Evolutionary conservation across 92 coral and sea anemone genomes (phyloP), one percentile per base, ranked within the genome.

Genomic region (Micromussa lordhowensis): DNA sequence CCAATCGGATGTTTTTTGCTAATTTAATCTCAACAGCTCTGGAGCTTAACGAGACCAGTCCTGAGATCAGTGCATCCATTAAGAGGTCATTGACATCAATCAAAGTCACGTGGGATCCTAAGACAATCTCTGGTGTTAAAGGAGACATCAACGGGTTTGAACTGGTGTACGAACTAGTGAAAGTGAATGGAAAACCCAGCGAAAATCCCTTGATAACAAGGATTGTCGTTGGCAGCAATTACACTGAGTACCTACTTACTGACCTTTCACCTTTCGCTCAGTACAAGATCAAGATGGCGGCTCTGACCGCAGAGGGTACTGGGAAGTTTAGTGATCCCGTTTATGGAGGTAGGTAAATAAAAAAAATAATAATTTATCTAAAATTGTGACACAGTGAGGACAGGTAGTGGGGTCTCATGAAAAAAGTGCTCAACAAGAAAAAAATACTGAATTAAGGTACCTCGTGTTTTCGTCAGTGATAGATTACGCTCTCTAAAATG

Each of bases 61-160:
- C 75, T 26, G 66, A 49, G 74, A 51, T 86, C 66, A 86, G 77
- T 48, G 89, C 89, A 48, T 86, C 89, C 55, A 86, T 64, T n/a
- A 77, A n/a, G 35, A 86, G 11, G 51, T 75, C 89, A 4, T 3
- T 51, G 13, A 34, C 89, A 66, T 63, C 83, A 30, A 86, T 86
- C 19, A 26, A 63, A 38, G 83, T 86, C 29, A 29, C 17, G 36
- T 86, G 89, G 89, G 89, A 64, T 64, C 75, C 53, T 14, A 29
- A 28, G 38, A 29, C 77, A 61, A 64, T 86, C 12, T 13, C 53
- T 58, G 61, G 40, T 26, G 44, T 44, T 31, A 77, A 68, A 26
- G 51, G 75, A 32, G 76, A 86, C 19, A 26, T 77, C 18, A 24
- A 8, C n/a, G 83, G 68, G 5, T 86, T 57, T 68, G 53, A 61